Evolutionary conservation across 2,888 invertebrate species (phyloP), one percentile per base, ranked within the genome.

Genomic region (Nowickia ferox): DNA sequence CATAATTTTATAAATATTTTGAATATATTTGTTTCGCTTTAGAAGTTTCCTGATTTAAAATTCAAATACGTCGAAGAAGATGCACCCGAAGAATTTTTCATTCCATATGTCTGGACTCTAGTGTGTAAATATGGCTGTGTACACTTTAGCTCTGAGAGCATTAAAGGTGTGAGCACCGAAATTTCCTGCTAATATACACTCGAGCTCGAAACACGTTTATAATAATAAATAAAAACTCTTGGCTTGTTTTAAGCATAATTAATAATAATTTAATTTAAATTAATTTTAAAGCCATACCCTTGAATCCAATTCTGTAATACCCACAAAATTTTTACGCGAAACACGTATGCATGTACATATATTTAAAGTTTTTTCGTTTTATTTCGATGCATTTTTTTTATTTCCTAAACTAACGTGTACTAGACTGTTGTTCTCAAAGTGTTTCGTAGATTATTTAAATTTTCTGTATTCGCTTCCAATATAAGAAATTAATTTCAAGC

Each of bases 41-140:
- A 98, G 97, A 99, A 99, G 96, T 99, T 99, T 93, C 99, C 99
- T 0, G 99, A 99, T 90, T 93, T 99, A 65, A 99, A 99, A 93
- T 99, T 99, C 94, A 98, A 98, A 88, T 99, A 99, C 92, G 99
- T 99, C 0, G 99, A 99, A 93, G 99, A 99, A 93, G 99, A 99
- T 88, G 96, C 97, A 81, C 99, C 99, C 0, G 99, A 99, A 92
- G 99, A 99, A 91, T 99, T 99, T 94, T 99, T 99, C 94, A 98
- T 99, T 88, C 99, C 99, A 0, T 99, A 99, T 93, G 97, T 99
- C 38, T 99, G 99, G 99, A 97, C 97, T 4, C 94, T 99, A 75
- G 97, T 99, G 63, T 95, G 94, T 88, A 93, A 93, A 53, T 94
- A 94, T 87, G 95, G 95, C 74, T 92, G 92, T 89, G 92, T 93